Evolutionary conservation across 53 echinoderm and acorn worm genomes (phyloP).

Genomic region (Astropecten irregularis): DNA sequence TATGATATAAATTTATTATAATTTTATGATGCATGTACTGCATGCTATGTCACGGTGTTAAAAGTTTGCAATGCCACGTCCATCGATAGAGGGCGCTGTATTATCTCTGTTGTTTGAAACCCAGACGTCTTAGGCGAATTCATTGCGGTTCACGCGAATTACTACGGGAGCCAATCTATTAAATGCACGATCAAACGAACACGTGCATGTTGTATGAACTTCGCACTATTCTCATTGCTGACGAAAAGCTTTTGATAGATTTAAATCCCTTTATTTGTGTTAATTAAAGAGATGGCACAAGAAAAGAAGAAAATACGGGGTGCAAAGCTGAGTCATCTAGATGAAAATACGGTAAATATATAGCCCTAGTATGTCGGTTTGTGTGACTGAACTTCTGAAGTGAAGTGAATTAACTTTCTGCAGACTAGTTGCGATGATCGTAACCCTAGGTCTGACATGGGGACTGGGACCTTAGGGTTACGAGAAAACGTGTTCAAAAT

Average conservation of each 20-base stretch:
- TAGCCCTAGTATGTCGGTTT: not conserved
- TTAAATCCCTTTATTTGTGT: not conserved
- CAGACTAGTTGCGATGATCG: no score
- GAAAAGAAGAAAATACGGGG: not conserved
- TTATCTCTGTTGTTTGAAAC: not conserved
- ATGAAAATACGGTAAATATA: constrained; percentile 11
- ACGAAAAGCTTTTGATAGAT: no score
- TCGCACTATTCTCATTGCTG: no score
- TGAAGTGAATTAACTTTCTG: not conserved
- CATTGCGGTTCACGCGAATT: not conserved
- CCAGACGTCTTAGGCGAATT: constrained; percentile 30
- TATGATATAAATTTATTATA: no score
- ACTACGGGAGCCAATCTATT: not conserved
- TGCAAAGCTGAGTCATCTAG: not conserved
- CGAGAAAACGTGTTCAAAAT: no score
- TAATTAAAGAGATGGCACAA: not conserved
- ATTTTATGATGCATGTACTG: no score
- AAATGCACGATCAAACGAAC: not conserved
- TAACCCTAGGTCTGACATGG: no score
- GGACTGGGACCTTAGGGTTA: no score
- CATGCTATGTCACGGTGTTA: no score
- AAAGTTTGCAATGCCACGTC: no score
- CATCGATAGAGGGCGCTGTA: constrained; percentile 43
- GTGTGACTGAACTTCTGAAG: not conserved
- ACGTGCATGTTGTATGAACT: not conserved